Evolutionary conservation across 2,888 invertebrate species (phyloP).

Genomic region (Itoplectis maculator): DNA sequence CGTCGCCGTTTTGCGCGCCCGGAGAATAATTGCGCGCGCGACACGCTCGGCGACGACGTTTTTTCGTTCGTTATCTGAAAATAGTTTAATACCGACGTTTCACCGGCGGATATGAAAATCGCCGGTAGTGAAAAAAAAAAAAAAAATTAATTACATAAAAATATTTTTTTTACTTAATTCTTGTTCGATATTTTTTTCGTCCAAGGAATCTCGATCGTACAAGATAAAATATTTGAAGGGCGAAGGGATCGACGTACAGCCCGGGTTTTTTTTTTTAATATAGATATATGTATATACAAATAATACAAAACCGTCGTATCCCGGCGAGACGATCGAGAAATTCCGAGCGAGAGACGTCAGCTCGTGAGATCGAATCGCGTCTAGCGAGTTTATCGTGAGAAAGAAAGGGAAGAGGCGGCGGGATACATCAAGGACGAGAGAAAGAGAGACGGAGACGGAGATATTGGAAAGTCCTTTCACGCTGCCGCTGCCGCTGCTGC

Average conservation of each 20-base stretch:
- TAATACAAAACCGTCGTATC: constrained; percentile 28
- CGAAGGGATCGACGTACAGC: constrained; percentile 1
- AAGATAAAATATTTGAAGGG: background rate
- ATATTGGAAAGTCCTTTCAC: constrained; percentile 51
- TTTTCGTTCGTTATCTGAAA: background rate
- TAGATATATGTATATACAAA: too few species aligned
- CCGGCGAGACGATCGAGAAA: constrained; percentile 47
- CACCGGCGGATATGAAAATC: background rate
- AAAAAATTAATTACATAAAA: too few species aligned
- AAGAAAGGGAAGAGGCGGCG: constrained; percentile 9
- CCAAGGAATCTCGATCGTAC: background rate
- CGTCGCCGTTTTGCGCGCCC: background rate
- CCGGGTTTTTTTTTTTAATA: background rate
- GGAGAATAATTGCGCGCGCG: background rate
- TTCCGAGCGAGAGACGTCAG: constrained; percentile 45
- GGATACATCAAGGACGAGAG: constrained; percentile 17
- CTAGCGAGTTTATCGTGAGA: constrained; percentile 15
- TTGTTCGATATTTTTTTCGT: background rate
- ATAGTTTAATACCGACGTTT: background rate
- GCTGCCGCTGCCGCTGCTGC: constrained; percentile 32
- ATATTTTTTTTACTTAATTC: background rate
- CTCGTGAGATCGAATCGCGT: background rate
- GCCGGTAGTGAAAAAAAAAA: too few species aligned
- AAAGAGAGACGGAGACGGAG: constrained; percentile 53
- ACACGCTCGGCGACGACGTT: background rate